Evolutionary conservation across 2,888 invertebrate genomes (phyloP).

Genomic region (Criorhina ranunculi): DNA sequence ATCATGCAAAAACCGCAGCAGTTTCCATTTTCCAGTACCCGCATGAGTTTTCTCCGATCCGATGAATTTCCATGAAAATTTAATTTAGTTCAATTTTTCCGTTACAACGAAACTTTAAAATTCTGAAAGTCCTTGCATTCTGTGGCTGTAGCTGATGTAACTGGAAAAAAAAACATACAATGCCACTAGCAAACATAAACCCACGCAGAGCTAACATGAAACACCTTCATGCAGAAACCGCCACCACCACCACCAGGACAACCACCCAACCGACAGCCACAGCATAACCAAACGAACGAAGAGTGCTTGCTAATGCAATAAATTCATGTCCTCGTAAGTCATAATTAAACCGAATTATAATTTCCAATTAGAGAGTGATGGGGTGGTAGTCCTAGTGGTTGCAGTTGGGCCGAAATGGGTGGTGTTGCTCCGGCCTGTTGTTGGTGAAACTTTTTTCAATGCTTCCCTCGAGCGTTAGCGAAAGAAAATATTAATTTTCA

Average conservation of each 20-base stretch:
- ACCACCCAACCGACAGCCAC: neutral
- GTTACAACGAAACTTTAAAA: slow-evolving; percentile 32
- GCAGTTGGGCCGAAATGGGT: neutral
- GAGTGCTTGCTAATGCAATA: slow-evolving; percentile 67
- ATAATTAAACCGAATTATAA: slow-evolving; percentile 76
- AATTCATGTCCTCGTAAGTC: slow-evolving; percentile 76
- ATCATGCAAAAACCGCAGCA: slow-evolving; percentile 39
- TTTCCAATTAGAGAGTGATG: slow-evolving; percentile 68
- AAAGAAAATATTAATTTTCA: slow-evolving; percentile 54
- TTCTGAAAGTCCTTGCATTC: slow-evolving; percentile 12
- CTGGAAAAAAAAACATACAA: slow-evolving; percentile 1
- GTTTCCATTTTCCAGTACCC: neutral
- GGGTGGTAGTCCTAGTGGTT: slow-evolving; percentile 15
- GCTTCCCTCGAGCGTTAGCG: slow-evolving; percentile 15
- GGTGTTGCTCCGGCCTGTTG: slow-evolving; percentile 43
- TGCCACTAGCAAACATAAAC: neutral
- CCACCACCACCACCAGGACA: slow-evolving; percentile 8
- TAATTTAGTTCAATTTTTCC: slow-evolving; percentile 17
- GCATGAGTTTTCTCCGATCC: neutral
- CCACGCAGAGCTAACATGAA: slow-evolving; percentile 8
- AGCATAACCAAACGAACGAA: slow-evolving; percentile 38
- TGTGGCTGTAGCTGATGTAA: neutral
- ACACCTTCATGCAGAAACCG: slow-evolving; percentile 43
- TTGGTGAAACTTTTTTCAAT: slow-evolving; percentile 67
- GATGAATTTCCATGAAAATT: slow-evolving; percentile 35